Base-by-base conservation (phyloP, 1,140 invertebrate genomes). In the Condylostylus longicornis region DNA sequence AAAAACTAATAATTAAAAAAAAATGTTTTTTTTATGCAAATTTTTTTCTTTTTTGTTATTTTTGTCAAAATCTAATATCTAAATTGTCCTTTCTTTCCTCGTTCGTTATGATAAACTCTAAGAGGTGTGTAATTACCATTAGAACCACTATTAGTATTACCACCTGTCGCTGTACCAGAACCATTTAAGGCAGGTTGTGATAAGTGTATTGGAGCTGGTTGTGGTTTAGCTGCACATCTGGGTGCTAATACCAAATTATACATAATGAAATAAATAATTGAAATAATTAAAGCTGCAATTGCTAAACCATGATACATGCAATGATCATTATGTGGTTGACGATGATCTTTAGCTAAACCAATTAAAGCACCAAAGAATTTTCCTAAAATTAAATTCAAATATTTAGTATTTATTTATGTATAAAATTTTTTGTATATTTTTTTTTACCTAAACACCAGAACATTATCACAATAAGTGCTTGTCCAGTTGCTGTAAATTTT, bases 401-500 rank as follows among this genome's bases (percentile, higher is more conserved):
- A n/a, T 27, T 27, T 27, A 5, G 21, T 21, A 31, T 9, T 9
- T 9, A 32, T 9, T 32, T 32, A 9, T 7, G 14, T 15, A 32
- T 9, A 32, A 32, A 32, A n/a, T 8, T 25, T 25, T n/a, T 25
- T 8, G n/a, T n/a, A 25, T 8, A 25, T 25, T 25, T n/a, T 9
- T 17, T 32, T 41, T 25, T 37, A 50, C 82, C 82, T 42, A 86
- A 66, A 49, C 80, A 82, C 54, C 84, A 85, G 58, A 85, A 82
- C 22, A 82, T 72, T 41, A 84, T 71, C 18, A 85, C 79, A 5
- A 82, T 77, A 37, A 86, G 51, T 13, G 82, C 81, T 62, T 89
- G 83, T 20, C 82, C 80, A 14, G 80, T 84, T 18, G 79, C 76
- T 1, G 81, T 81, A 42, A 84, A 72, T 50, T 81, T 78, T 29